phyloP scores from a whole-genome alignment of 2,888 invertebrate genomes.

The Lasioglossum villosulum region DNA sequence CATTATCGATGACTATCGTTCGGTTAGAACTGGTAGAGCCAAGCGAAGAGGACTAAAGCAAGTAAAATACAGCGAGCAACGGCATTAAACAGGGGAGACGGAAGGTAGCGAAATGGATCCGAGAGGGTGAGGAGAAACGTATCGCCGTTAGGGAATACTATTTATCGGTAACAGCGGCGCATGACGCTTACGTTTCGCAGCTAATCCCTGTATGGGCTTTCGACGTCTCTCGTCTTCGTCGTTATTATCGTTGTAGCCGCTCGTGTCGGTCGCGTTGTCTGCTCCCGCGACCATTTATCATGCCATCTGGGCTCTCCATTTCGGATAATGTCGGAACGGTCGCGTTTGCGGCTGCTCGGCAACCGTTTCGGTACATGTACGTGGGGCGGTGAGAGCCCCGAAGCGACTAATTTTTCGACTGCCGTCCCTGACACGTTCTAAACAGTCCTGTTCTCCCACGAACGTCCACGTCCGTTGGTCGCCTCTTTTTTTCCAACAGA shows the following conservation, averaged over 20 bases:
- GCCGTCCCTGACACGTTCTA: background rate
- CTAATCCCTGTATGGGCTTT: constrained; percentile 39
- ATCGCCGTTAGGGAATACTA: constrained; percentile 47
- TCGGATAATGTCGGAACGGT: constrained; percentile 39
- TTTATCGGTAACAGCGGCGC: constrained; percentile 53
- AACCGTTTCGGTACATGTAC: constrained; percentile 6
- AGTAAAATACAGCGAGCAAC: background rate
- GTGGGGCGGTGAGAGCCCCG: background rate
- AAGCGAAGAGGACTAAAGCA: background rate
- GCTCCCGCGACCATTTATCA: constrained; percentile 54
- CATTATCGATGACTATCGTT: background rate
- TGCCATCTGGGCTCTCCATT: constrained; percentile 48
- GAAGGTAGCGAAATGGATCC: background rate
- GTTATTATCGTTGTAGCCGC: constrained; percentile 31
- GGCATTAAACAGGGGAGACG: background rate
- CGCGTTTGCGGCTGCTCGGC: constrained; percentile 11
- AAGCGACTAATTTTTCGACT: constrained; percentile 20
- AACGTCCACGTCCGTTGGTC: constrained; percentile 19
- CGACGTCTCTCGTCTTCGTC: constrained; percentile 51
- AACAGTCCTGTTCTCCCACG: constrained; percentile 13
- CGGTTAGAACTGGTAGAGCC: background rate
- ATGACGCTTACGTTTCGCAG: constrained; percentile 41
- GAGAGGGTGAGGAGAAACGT: background rate
- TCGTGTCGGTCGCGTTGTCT: constrained; percentile 18
- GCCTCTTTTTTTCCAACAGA: background rate